Evolutionary conservation across 53 echinoderm and acorn worm species (phyloP).

Genomic region (Luidia sarsii): DNA sequence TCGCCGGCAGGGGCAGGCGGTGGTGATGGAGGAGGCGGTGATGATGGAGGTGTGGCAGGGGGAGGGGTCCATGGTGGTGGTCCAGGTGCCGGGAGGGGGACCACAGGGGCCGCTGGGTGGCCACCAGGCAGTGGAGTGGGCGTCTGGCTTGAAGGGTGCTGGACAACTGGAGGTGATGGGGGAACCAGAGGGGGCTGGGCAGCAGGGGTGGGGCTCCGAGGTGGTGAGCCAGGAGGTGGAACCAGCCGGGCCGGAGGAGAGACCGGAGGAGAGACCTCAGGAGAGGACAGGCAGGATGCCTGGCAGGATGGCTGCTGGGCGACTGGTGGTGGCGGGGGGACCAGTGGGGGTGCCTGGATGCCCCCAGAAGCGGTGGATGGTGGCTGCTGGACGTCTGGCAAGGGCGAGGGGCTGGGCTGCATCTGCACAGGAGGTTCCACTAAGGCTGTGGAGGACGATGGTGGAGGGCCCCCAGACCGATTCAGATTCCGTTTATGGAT

Average conservation of each 20-base stretch:
- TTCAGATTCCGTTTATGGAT: background rate
- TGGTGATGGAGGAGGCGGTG: background rate
- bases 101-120: too few relatives aligned
- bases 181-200: background rate
- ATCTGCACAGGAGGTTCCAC: too few relatives aligned
- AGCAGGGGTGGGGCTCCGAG: background rate
- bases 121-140: too few relatives aligned
- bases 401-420: background rate
- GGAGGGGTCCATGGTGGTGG: too few relatives aligned
- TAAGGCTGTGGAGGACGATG: too few relatives aligned
- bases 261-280: background rate
- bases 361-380: background rate
- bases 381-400: background rate
- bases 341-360: background rate
- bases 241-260: background rate
- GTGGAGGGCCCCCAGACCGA: too few relatives aligned
- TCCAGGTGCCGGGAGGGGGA: too few relatives aligned
- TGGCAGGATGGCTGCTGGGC: too few relatives aligned
- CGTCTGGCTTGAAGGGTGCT: too few relatives aligned
- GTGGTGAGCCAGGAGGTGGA: background rate
- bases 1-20: background rate
- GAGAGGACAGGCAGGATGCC: too few relatives aligned
- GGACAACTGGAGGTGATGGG: background rate
- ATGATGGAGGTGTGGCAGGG: background rate
- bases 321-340: background rate